A percentile compares a stretch with the other conserved stretches of the same genome.
These are phyloP conservation scores for Hypomesus transpacificus DNA, from an alignment of 2,113 vertebrate genomes.

Conservation along the genomic window DNA sequence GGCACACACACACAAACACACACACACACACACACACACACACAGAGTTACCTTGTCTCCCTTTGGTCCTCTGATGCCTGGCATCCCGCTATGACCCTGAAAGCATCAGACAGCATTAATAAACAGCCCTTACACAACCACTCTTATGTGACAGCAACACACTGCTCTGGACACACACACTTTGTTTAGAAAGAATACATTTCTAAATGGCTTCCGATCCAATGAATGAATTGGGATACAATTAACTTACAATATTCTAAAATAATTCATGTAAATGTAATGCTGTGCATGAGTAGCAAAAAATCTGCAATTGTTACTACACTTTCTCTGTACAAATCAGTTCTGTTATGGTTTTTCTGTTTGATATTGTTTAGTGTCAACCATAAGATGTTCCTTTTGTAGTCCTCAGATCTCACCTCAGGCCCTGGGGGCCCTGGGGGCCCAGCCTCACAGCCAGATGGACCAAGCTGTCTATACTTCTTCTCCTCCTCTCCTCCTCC, in stretches of 20 bases:
- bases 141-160: conserved; percentile 11
- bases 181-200: not conserved
- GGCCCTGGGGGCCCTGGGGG: conserved; percentile 69
- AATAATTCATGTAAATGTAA: no score
- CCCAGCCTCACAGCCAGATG: conserved; percentile 62
- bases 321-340: conserved; percentile 2
- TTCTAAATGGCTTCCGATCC: no score
- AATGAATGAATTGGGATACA: no score
- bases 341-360: not conserved
- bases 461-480: conserved; percentile 18
- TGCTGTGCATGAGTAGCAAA: no score
- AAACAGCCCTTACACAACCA: conserved; percentile 20
- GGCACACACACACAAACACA: conserved; percentile 1
- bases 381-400: not conserved
- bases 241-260: no score
- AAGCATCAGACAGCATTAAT: conserved; percentile 32
- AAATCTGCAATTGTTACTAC: no score
- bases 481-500: conserved; percentile 22
- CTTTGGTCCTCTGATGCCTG: conserved; percentile 84
- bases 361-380: not conserved
- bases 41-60: conserved; percentile 82
- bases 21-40: conserved; percentile 7
- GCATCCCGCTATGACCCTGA: conserved; percentile 82
- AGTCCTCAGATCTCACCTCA: conserved; percentile 69
- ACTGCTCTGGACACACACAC: not conserved